phyloP scores from a whole-genome alignment of 2,797 vertebrate species.

The Pipistrellus kuhlii region DNA sequence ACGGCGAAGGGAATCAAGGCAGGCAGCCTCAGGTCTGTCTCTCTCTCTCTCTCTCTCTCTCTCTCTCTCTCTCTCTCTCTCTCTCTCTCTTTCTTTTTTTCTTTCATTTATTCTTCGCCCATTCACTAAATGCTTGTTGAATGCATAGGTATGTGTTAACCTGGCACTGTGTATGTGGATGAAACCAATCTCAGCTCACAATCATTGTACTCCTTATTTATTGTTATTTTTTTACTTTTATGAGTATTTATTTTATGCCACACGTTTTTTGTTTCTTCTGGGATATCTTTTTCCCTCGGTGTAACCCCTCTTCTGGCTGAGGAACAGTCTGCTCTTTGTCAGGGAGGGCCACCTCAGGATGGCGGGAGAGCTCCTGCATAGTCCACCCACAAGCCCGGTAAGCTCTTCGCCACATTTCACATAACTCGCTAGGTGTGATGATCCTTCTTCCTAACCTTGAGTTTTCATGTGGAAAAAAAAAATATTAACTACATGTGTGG shows the following conservation, averaged over 20 bases:
- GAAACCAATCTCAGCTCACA: background rate
- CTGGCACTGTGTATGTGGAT: background rate
- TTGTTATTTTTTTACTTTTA: too few relatives aligned
- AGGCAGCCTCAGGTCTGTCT: background rate
- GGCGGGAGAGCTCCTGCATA: too few relatives aligned
- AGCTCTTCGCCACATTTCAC: background rate
- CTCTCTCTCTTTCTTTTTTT: too few relatives aligned
- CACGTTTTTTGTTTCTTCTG: too few relatives aligned
- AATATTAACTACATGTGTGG: slow-evolving; percentile 1
- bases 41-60: background rate
- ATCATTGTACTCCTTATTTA: background rate
- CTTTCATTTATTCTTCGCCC: too few relatives aligned
- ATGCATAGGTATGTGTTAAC: background rate
- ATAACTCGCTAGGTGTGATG: background rate
- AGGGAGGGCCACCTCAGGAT: background rate
- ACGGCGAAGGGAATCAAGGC: background rate
- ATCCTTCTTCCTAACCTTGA: background rate
- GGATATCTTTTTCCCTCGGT: too few relatives aligned
- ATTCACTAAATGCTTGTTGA: background rate
- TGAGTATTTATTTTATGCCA: too few relatives aligned
- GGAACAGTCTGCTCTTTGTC: too few relatives aligned
- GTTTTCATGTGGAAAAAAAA: background rate
- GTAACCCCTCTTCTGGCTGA: too few relatives aligned
- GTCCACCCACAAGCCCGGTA: background rate
- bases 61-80: too few relatives aligned